Evolutionary conservation across 2,888 invertebrate genomes (phyloP), one percentile per base, ranked within the genome.

Genomic region (Megalurothrips usitatus): DNA sequence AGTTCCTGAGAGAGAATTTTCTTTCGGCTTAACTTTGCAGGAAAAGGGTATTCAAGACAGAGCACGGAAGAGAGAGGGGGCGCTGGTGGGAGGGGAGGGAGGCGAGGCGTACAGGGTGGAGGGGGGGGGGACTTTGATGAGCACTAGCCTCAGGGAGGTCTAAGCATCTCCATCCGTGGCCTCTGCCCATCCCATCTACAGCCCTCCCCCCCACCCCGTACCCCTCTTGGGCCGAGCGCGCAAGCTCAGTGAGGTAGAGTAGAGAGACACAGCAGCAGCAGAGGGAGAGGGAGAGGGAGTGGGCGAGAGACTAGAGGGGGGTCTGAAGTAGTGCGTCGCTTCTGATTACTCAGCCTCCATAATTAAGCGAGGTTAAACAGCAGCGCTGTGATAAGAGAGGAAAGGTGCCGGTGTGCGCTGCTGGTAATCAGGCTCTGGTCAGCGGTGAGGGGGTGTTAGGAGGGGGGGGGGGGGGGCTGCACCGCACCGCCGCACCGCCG

Each of bases 311-410:
- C 52, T 17, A 19, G 10, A 6, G 34, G 34, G 34, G 34, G n/a
- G 49, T 49, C 52, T 52, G 52, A 52, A 19, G 58, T 19, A n/a
- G 58, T n/a, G 58, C 58, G 58, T 6, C 26, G 26, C 68, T n/a
- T 58, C 68, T 75, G 68, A 75, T 75, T 75, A 75, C 68, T 75
- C 68, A 75, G 23, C 68, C 68, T 75, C 68, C 12, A 75, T 75
- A 75, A 75, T 75, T 75, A 75, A 75, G 68, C 26, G 58, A 75
- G 68, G 68, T 75, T 75, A 75, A 75, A 75, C 68, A 75, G 58
- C 19, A 58, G 23, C 26, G 23, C 26, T 75, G 68, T 75, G 68
- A 75, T 75, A 75, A 75, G 68, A 75, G 34, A 43, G 34, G 34
- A 43, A 43, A 43, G 34, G 34, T 6, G 34, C 34, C 34, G 34